These are phyloP conservation scores for Atta cephalotes DNA, from an alignment of 1,140 invertebrate species.

Conservation along the genomic window DNA sequence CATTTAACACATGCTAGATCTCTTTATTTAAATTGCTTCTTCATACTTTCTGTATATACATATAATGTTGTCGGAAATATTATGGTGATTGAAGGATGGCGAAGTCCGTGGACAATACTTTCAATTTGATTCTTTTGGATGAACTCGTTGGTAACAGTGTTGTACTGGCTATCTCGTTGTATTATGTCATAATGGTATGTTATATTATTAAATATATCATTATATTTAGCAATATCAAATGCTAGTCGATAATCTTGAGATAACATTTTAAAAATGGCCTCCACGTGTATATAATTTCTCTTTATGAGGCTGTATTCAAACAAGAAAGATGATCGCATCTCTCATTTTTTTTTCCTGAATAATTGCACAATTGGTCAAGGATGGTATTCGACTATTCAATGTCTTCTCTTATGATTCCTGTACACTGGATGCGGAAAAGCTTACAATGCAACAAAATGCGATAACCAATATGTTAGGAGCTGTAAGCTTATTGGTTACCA, in stretches of 20 bases:
- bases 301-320: too few relatives aligned
- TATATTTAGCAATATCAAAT: not conserved
- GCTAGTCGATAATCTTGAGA: not conserved
- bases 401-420: too few relatives aligned
- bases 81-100: conserved; percentile 67
- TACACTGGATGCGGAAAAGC: too few relatives aligned
- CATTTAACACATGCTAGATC: not conserved
- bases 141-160: conserved; percentile 71
- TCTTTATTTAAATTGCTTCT: not conserved
- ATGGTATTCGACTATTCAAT: too few relatives aligned
- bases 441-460: too few relatives aligned
- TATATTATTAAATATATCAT: not conserved
- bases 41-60: not conserved
- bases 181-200: conserved; percentile 69
- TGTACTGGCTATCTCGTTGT: conserved; percentile 67
- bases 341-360: too few relatives aligned
- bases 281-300: not conserved
- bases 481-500: too few relatives aligned
- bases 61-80: not conserved
- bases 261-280: not conserved
- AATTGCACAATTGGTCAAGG: too few relatives aligned
- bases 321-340: too few relatives aligned
- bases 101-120: conserved; percentile 67
- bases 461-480: too few relatives aligned
- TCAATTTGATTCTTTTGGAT: conserved; percentile 70